Percentiles rank a stretch among this genome's conserved stretches.
Evolutionary conservation across 1,140 invertebrate species (phyloP).

Genomic region (Brachionus koreanus): DNA sequence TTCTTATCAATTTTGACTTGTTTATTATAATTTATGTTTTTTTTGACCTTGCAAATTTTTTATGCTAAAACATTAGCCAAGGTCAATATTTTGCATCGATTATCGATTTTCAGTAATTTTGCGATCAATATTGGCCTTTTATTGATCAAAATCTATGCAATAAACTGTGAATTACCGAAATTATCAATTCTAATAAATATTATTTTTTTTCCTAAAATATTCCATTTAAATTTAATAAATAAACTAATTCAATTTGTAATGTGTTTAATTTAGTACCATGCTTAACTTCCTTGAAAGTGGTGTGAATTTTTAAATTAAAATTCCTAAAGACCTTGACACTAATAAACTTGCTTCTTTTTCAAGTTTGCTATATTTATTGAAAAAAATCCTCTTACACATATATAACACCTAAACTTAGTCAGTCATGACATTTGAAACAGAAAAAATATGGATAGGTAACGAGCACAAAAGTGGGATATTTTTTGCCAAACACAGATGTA

Average conservation of each 20-base stretch:
- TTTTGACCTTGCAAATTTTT: not conserved
- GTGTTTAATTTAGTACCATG: too few species aligned
- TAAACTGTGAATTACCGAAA: not conserved
- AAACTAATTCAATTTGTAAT: too few species aligned
- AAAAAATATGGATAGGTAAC: too few species aligned
- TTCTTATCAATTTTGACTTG: not conserved
- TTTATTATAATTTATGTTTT: not conserved
- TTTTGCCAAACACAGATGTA: too few species aligned
- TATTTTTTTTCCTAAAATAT: too few species aligned
- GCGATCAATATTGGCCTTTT: not conserved
- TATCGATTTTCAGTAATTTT: not conserved
- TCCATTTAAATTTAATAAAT: too few species aligned
- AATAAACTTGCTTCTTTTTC: not conserved
- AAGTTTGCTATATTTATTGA: not conserved
- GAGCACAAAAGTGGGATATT: too few species aligned
- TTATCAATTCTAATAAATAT: too few species aligned
- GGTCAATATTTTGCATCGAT: not conserved
- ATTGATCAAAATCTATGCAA: not conserved
- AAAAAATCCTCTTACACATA: too few species aligned
- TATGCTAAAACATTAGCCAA: not conserved
- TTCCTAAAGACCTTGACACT: not conserved
- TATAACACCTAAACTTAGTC: too few species aligned
- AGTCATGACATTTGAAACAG: too few species aligned
- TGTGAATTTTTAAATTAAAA: not conserved
- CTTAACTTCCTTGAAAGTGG: too few species aligned